Conservation (phyloP, 2,113 vertebrate genomes). For the Ploceus nigricollis region DNA sequence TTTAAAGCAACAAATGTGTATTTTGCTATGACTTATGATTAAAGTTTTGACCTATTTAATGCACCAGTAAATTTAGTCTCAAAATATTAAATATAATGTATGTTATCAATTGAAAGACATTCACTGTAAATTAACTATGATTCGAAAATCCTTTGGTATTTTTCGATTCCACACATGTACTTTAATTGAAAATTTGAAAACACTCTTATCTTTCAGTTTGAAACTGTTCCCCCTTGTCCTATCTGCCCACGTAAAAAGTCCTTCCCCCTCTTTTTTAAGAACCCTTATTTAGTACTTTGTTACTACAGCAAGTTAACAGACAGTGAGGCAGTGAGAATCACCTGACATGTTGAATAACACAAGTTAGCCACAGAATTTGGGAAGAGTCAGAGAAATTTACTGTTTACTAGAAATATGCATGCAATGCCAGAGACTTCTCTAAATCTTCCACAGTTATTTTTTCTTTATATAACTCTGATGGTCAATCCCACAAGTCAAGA, state of each 20-base stretch:
- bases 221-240: background rate
- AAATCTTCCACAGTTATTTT: background rate
- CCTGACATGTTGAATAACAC: background rate
- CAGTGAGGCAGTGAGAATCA: background rate
- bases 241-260: background rate
- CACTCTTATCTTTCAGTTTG: background rate
- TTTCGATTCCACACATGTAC: background rate
- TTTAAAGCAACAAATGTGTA: constrained; percentile 62
- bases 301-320: background rate
- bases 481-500: background rate
- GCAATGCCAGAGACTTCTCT: background rate
- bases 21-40: constrained; percentile 64
- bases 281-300: background rate
- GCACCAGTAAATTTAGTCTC: background rate
- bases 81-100: background rate
- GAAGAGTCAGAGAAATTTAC: background rate
- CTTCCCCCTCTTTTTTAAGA: background rate
- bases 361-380: background rate
- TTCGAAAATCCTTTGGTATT: background rate
- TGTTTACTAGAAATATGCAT: background rate
- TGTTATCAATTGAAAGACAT: background rate
- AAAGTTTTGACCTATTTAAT: constrained; percentile 64
- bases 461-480: background rate
- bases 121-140: background rate
- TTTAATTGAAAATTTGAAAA: background rate